Evolutionary conservation across 2,113 vertebrate genomes (phyloP).

Genomic region (Alexandromys fortis): DNA sequence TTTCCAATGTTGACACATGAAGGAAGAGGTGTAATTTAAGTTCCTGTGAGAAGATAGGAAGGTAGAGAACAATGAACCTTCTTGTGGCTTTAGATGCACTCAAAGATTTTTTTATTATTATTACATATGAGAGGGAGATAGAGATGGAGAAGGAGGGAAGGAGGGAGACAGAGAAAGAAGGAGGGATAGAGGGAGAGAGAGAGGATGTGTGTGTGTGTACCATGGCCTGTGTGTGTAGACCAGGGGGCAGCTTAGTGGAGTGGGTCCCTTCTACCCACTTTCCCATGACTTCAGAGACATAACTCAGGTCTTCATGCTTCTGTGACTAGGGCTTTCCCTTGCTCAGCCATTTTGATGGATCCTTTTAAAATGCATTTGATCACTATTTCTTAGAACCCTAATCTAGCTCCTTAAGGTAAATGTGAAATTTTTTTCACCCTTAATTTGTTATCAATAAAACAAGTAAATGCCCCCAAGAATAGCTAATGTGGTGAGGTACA

Average conservation of each 20-base stretch:
- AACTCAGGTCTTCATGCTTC: neutral
- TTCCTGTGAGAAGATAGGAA: neutral
- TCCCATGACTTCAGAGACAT: neutral
- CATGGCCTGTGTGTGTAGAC: neutral
- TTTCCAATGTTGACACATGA: neutral
- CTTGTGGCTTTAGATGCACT: neutral
- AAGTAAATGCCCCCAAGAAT: neutral
- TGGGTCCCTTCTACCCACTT: neutral
- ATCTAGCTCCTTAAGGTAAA: neutral
- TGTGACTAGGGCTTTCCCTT: neutral
- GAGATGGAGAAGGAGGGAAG: neutral
- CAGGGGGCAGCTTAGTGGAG: too few relatives aligned
- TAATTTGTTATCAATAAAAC: constrained; percentile 6
- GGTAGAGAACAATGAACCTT: neutral
- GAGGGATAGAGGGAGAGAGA: neutral
- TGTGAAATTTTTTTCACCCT: neutral
- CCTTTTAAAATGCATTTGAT: neutral
- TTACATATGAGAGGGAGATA: neutral
- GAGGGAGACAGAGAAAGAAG: neutral
- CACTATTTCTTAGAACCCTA: neutral
- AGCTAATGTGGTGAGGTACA: neutral
- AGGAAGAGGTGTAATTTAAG: neutral
- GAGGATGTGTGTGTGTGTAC: neutral
- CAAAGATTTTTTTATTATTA: neutral
- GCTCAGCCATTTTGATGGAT: neutral